These are phyloP conservation scores for Zaprionus obscuricornis DNA, from an alignment of 2,888 invertebrate genomes.

Conservation along the genomic window DNA sequence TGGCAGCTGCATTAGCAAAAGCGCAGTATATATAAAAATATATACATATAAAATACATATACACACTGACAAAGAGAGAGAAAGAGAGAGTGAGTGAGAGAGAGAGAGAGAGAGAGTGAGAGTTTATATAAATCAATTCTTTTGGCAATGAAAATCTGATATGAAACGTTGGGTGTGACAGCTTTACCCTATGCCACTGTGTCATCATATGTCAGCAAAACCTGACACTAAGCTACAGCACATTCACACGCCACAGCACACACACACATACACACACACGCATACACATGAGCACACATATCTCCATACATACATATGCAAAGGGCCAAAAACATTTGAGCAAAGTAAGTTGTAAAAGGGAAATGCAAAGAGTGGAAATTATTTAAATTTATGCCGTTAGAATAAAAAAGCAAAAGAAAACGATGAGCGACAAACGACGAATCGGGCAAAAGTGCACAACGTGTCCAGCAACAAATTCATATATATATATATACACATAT, in stretches of 20 bases:
- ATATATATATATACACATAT: not conserved
- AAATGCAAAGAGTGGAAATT: constrained; percentile 56
- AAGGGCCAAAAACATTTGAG: constrained; percentile 29
- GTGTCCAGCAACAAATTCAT: not conserved
- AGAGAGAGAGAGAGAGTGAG: too few species aligned
- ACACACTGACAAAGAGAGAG: too few species aligned
- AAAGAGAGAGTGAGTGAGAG: too few species aligned
- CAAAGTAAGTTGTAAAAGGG: constrained; percentile 41
- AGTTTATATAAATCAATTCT: too few species aligned
- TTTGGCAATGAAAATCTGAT: constrained; percentile 1
- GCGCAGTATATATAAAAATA: too few species aligned
- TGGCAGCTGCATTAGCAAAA: too few species aligned
- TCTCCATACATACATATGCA: not conserved
- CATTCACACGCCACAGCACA: constrained; percentile 1
- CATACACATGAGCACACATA: not conserved
- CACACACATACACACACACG: constrained; percentile 1
- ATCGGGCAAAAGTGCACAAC: constrained; percentile 30
- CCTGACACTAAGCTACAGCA: constrained; percentile 17
- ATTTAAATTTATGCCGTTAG: constrained; percentile 70
- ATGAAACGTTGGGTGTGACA: constrained; percentile 12
- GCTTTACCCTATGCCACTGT: constrained; percentile 3
- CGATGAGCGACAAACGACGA: constrained; percentile 6
- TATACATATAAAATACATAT: too few species aligned
- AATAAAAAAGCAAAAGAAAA: constrained; percentile 32
- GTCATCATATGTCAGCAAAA: constrained; percentile 14